A percentile compares a stretch with the other conserved stretches of the same genome.
Evolutionary conservation across 1,140 invertebrate genomes (phyloP).

Genomic region (Rhagoletis zephyria): DNA sequence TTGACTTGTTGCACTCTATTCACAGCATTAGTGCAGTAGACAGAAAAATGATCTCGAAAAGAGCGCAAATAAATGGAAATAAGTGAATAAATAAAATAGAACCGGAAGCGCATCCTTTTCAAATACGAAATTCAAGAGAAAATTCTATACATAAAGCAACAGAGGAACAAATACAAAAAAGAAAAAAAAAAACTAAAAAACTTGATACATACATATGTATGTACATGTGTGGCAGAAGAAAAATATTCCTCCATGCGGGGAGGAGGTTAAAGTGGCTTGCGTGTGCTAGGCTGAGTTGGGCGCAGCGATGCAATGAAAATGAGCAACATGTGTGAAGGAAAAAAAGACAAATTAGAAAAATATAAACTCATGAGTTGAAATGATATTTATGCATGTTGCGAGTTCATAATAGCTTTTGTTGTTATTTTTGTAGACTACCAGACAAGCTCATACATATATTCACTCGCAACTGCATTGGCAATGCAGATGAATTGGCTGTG

Average conservation of each 20-base stretch:
- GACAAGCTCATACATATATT: not conserved
- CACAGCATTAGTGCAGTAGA: not conserved
- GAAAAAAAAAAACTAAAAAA: not conserved
- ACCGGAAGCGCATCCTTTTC: slow-evolving; percentile 8
- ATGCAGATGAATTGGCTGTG: not conserved
- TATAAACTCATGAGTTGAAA: not conserved
- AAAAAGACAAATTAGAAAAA: not conserved
- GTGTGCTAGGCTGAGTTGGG: no score
- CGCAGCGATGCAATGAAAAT: not conserved
- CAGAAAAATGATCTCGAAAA: not conserved
- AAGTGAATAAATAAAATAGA: not conserved
- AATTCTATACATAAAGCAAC: not conserved
- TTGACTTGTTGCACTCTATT: not conserved
- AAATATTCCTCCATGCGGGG: no score
- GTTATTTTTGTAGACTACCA: no score
- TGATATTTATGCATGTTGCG: no score
- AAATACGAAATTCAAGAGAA: not conserved
- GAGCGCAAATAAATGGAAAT: not conserved
- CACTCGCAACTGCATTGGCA: not conserved
- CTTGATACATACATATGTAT: no score
- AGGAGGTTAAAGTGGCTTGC: no score
- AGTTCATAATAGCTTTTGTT: no score
- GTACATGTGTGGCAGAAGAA: not conserved
- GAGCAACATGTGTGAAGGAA: not conserved
- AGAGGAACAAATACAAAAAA: no score